phyloP scores from a whole-genome alignment of 2,113 vertebrate genomes.

The Globicephala melas region DNA sequence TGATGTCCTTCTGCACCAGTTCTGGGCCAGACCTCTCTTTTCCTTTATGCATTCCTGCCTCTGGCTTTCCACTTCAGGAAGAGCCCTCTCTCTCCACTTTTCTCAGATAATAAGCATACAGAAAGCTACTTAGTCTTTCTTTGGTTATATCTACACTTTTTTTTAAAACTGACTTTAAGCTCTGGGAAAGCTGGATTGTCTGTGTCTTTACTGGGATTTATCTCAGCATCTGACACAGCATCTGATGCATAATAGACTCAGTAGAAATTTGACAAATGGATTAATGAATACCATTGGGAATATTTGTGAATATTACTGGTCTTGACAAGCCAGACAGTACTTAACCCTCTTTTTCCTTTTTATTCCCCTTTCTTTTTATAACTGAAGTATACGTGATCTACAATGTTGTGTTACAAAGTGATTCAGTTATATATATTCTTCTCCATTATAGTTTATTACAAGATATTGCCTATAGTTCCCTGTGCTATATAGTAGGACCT shows the following conservation, averaged over 20 bases:
- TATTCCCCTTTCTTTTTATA: not conserved
- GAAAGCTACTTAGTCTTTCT: not conserved
- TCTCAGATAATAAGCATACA: not conserved
- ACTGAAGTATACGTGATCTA: not conserved
- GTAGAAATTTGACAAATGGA: not conserved
- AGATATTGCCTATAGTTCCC: not conserved
- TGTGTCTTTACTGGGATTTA: not conserved
- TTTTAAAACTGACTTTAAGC: not conserved
- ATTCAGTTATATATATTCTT: not conserved
- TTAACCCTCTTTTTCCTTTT: not conserved
- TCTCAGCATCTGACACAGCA: not conserved
- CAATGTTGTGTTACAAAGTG: not conserved
- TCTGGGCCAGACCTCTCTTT: fast-evolving
- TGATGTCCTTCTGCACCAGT: fast-evolving
- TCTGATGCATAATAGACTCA: not conserved
- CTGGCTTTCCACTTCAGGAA: not conserved
- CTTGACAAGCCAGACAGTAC: not conserved
- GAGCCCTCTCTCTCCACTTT: not conserved
- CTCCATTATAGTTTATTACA: not conserved
- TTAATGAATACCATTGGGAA: not conserved
- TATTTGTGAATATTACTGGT: not conserved
- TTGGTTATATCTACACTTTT: not conserved
- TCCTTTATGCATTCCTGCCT: not conserved
- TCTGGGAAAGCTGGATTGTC: not conserved
- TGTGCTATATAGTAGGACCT: not conserved